Percentiles rank a stretch among this genome's conserved stretches.
Conservation (phyloP, 2,888 invertebrate genomes). For the Andricus curvator region DNA sequence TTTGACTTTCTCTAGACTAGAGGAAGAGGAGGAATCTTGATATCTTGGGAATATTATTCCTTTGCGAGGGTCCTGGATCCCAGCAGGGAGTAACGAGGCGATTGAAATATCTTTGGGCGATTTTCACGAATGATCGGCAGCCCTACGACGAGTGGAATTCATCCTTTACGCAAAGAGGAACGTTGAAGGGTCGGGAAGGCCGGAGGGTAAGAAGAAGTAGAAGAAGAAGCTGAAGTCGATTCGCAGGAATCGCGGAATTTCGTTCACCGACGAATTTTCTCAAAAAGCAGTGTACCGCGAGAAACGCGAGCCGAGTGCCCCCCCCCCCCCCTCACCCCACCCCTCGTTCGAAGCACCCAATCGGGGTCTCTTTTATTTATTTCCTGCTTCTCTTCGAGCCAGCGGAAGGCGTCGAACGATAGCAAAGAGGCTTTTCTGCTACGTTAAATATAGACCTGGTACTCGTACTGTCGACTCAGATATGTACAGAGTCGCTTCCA, state of each 20-base stretch:
- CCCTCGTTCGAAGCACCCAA: conserved; percentile 45
- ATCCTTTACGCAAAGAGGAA: conserved; percentile 43
- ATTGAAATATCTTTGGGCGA: conserved; percentile 57
- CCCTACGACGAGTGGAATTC: conserved; percentile 49
- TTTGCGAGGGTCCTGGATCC: conserved; percentile 41
- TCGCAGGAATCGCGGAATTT: conserved; percentile 49
- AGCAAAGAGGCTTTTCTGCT: conserved; percentile 61
- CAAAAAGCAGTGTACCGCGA: conserved; percentile 41
- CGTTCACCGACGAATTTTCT: conserved; percentile 50
- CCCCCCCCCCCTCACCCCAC: no score
- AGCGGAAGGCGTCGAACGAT: conserved; percentile 55
- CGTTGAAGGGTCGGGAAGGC: conserved; percentile 42
- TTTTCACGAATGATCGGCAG: conserved; percentile 55
- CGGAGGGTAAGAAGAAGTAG: conserved; percentile 28
- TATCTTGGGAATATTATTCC: conserved; percentile 39
- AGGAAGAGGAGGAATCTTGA: conserved; percentile 9
- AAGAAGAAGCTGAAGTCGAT: conserved; percentile 39
- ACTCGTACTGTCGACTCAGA: conserved; percentile 24
- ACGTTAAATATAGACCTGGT: conserved; percentile 55
- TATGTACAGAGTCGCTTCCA: conserved; percentile 20
- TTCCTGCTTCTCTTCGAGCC: conserved; percentile 45
- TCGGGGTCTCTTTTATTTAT: conserved; percentile 49
- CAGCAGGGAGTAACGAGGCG: conserved; percentile 46
- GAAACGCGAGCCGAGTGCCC: conserved; percentile 42
- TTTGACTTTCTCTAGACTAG: conserved; percentile 17